Conservation (phyloP, 2,888 invertebrate species). For the Apotomis turbidana region DNA sequence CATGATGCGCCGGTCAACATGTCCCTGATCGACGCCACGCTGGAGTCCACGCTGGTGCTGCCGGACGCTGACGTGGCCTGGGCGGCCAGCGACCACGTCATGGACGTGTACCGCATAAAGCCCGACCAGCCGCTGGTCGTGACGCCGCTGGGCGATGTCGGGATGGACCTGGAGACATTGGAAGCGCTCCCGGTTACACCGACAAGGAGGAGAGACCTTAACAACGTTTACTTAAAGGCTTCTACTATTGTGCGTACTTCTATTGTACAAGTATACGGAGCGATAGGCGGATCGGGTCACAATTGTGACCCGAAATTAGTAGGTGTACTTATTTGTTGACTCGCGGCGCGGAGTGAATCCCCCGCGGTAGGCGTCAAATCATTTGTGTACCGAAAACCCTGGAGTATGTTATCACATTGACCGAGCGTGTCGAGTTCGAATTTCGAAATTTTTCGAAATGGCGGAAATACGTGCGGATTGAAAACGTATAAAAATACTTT, state of each 20-base stretch:
- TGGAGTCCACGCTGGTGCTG: constrained; percentile 54
- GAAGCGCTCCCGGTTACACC: constrained; percentile 54
- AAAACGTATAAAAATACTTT: too few relatives aligned
- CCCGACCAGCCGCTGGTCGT: constrained; percentile 50
- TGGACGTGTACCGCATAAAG: constrained; percentile 65
- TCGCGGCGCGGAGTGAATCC: too few relatives aligned
- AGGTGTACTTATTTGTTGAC: too few relatives aligned
- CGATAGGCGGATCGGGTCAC: too few relatives aligned
- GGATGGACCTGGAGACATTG: constrained; percentile 50
- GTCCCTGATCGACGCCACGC: constrained; percentile 46
- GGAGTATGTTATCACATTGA: too few relatives aligned
- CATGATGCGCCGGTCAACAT: constrained; percentile 52
- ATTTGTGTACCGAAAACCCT: too few relatives aligned
- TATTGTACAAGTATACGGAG: neutral
- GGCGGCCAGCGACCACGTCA: constrained; percentile 52
- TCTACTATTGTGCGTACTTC: constrained; percentile 60
- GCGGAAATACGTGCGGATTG: too few relatives aligned
- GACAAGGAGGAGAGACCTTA: constrained; percentile 60
- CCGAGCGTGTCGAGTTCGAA: too few relatives aligned
- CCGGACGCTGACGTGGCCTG: constrained; percentile 71
- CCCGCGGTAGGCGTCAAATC: too few relatives aligned
- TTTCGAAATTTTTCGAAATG: too few relatives aligned
- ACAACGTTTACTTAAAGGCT: constrained; percentile 58
- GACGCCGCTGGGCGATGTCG: constrained; percentile 49
- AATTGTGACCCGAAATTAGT: too few relatives aligned